phyloP scores from a whole-genome alignment of 2,888 invertebrate genomes.

The Bedellia somnulentella region DNA sequence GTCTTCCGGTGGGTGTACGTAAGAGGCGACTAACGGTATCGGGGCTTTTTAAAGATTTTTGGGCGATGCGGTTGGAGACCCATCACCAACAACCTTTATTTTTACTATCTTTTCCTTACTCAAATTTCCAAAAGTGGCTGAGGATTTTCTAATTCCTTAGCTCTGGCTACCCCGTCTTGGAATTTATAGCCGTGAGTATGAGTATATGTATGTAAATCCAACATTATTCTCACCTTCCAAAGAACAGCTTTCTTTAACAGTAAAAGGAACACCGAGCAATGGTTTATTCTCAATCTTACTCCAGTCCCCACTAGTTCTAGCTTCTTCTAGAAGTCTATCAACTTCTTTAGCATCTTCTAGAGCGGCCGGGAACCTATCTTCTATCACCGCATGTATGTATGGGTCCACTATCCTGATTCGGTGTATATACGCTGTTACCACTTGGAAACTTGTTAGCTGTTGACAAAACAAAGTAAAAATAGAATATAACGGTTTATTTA shows the following conservation, averaged over 20 bases:
- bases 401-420: slow-evolving; percentile 69
- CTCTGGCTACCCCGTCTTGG: too few species aligned
- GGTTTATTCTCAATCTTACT: slow-evolving; percentile 59
- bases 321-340: slow-evolving; percentile 41
- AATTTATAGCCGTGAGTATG: too few species aligned
- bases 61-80: too few species aligned
- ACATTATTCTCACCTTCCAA: slow-evolving; percentile 56
- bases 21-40: too few species aligned
- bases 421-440: slow-evolving; percentile 63
- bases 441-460: slow-evolving; percentile 63
- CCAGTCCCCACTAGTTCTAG: slow-evolving; percentile 24
- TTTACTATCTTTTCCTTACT: too few species aligned
- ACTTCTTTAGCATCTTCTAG: slow-evolving; percentile 63
- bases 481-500: too few species aligned
- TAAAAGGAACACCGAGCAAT: slow-evolving; percentile 78
- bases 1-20: too few species aligned
- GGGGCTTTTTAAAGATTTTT: too few species aligned
- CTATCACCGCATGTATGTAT: slow-evolving; percentile 69
- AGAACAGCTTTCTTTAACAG: slow-evolving; percentile 79
- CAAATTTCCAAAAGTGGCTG: too few species aligned
- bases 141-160: too few species aligned
- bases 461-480: neutral
- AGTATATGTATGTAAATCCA: too few species aligned
- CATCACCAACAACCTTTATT: too few species aligned
- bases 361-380: slow-evolving; percentile 66